Percentiles rank a stretch among this genome's conserved stretches.
phyloP scores from a whole-genome alignment of 2,888 invertebrate species.

The Andrena trimmerana region DNA sequence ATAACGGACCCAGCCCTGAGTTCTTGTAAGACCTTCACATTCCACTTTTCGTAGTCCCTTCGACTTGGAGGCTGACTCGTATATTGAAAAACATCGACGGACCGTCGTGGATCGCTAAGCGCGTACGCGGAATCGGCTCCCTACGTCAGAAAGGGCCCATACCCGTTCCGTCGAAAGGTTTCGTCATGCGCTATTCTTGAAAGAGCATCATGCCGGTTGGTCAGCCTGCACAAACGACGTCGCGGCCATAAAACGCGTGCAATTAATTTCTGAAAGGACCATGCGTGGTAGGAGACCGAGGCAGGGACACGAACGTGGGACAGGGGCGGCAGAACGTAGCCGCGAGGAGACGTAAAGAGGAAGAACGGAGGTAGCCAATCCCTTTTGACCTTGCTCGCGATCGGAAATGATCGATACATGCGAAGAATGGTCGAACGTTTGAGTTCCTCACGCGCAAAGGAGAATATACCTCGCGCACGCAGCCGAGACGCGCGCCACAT shows the following conservation, averaged over 20 bases:
- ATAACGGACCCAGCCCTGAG: slow-evolving; percentile 26
- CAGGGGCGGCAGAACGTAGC: slow-evolving; percentile 13
- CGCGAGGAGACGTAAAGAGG: slow-evolving; percentile 34
- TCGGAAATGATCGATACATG: slow-evolving; percentile 71
- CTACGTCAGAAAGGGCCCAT: background rate
- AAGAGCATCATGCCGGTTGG: background rate
- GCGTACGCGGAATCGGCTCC: background rate
- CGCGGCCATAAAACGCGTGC: slow-evolving; percentile 12
- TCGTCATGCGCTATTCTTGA: background rate
- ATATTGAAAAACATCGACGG: background rate
- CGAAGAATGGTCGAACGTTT: slow-evolving; percentile 34
- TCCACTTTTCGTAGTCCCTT: slow-evolving; percentile 24
- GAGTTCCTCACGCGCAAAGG: slow-evolving; percentile 41
- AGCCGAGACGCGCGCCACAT: slow-evolving; percentile 38
- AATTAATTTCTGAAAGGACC: slow-evolving; percentile 36
- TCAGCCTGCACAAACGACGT: background rate
- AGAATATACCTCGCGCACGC: slow-evolving; percentile 18
- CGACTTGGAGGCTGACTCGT: background rate
- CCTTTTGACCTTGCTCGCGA: slow-evolving; percentile 75
- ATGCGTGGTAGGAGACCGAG: slow-evolving; percentile 6
- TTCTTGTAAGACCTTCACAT: slow-evolving; percentile 24
- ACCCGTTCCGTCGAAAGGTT: background rate
- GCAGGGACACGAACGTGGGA: background rate
- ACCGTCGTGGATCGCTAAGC: background rate
- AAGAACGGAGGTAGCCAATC: slow-evolving; percentile 68